Evolutionary conservation across 2,113 vertebrate genomes (phyloP).

Genomic region (Butorides virescens): DNA sequence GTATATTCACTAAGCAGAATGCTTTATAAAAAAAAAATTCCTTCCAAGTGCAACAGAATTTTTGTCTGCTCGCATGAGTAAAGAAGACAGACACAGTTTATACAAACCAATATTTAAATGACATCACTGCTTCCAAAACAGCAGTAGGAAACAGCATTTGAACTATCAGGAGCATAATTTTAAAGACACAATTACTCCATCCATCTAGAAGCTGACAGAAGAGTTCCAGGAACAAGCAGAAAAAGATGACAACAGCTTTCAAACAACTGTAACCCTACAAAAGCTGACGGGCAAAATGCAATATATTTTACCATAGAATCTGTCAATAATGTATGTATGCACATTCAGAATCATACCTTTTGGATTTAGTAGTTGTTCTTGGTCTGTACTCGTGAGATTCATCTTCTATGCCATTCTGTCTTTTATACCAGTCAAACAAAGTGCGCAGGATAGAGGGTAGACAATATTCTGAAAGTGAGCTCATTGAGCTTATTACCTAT

Average conservation of each 20-base stretch:
- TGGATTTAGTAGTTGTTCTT: conserved; percentile 95
- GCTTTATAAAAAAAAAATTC: background rate
- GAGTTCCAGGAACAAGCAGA: background rate
- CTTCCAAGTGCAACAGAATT: background rate
- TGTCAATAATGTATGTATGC: background rate
- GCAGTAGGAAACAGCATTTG: background rate
- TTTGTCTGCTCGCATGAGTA: background rate
- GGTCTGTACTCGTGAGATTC: conserved; percentile 98
- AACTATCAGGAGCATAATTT: background rate
- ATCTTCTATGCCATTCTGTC: conserved; percentile 97
- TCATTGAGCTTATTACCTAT: conserved; percentile 97
- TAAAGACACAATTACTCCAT: background rate
- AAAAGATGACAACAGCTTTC: background rate
- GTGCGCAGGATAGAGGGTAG: conserved; percentile 95
- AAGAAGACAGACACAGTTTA: background rate
- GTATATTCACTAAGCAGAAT: background rate
- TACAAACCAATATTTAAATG: background rate
- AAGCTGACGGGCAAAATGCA: background rate
- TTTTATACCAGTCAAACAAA: conserved; percentile 98
- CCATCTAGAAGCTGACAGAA: background rate
- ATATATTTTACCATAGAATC: background rate
- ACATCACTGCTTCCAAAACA: background rate
- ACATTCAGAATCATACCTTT: conserved; percentile 81
- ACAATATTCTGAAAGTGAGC: conserved; percentile 97
- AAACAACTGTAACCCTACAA: background rate